A percentile compares a stretch with the other conserved stretches of the same genome.
Evolutionary conservation across 2,888 invertebrate species (phyloP).

Genomic region (Desoria tigrina): DNA sequence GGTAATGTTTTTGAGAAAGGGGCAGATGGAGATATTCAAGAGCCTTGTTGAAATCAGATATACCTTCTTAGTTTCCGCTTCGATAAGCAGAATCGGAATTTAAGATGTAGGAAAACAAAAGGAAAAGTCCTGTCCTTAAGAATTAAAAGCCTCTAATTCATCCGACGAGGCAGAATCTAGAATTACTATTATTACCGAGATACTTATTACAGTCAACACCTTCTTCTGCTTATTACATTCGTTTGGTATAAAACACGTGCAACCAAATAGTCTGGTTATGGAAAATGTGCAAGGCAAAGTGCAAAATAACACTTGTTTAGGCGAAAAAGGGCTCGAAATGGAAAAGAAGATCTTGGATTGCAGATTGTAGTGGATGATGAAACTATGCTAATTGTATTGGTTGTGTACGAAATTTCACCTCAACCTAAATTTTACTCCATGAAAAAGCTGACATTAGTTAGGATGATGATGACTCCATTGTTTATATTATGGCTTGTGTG

Average conservation of each 20-base stretch:
- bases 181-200: no score
- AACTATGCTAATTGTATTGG: neutral
- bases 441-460: neutral
- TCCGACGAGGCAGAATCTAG: no score
- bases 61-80: neutral
- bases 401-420: neutral
- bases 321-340: no score
- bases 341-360: no score
- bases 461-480: neutral
- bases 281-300: neutral
- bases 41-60: neutral
- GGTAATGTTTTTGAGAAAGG: neutral
- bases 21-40: slow-evolving; percentile 5
- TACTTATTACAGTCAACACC: neutral
- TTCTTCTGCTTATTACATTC: no score
- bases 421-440: neutral
- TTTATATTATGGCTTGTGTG: slow-evolving; percentile 1
- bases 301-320: neutral
- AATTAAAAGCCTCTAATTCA: neutral
- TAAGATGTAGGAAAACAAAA: neutral
- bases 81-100: neutral
- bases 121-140: neutral
- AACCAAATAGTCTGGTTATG: neutral
- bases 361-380: neutral
- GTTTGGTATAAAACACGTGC: no score